Evolutionary conservation across 2,797 vertebrate species (phyloP).

Genomic region (Oryzias sinensis): DNA sequence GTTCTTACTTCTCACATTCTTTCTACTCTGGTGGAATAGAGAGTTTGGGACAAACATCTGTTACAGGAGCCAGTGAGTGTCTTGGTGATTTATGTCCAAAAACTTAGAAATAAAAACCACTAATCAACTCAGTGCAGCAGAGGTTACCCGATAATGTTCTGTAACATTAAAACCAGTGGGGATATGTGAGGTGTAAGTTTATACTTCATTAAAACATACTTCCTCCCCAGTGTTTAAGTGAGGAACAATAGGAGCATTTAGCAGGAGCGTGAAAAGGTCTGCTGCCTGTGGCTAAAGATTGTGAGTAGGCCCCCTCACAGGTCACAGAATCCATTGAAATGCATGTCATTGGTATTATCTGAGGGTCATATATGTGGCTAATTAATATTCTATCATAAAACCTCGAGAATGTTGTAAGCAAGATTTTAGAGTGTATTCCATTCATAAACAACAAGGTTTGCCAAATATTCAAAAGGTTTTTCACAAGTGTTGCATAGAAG

Average conservation of each 20-base stretch:
- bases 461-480: too few species aligned
- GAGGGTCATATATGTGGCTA: conserved; percentile 93
- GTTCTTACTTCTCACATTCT: not conserved
- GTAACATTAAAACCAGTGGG: conserved; percentile 25
- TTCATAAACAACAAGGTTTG: conserved; percentile 18
- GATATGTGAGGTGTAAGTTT: conserved; percentile 25
- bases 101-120: conserved; percentile 41
- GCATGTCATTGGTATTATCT: conserved; percentile 93
- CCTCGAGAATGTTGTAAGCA: conserved; percentile 83
- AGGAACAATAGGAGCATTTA: conserved; percentile 87
- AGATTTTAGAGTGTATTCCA: conserved; percentile 81
- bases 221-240: conserved; percentile 76
- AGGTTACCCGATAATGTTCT: conserved; percentile 55
- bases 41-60: conserved; percentile 10
- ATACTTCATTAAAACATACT: conserved; percentile 78
- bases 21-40: not conserved
- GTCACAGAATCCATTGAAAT: conserved; percentile 95
- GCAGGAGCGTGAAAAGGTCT: conserved; percentile 91
- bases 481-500: too few species aligned
- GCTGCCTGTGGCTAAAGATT: conserved; percentile 87
- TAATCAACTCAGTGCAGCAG: conserved; percentile 43
- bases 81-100: conserved; percentile 38
- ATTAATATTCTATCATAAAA: conserved; percentile 99
- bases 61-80: conserved; percentile 33
- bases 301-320: conserved; percentile 97